Base-by-base conservation (phyloP, 2,888 invertebrate species). In the Ceratothoa steindachneri region DNA sequence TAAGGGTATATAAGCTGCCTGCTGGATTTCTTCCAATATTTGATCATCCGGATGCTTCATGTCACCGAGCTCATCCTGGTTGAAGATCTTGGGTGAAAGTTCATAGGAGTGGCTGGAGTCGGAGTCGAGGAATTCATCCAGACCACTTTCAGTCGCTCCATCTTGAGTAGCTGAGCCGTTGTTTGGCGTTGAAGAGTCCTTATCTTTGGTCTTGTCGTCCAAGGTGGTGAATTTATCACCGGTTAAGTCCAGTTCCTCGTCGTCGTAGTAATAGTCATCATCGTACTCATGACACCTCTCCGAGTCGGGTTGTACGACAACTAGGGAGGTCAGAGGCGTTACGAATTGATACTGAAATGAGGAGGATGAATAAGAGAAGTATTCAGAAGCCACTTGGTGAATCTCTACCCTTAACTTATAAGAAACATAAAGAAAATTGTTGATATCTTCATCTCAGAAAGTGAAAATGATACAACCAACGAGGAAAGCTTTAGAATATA, bases 251-350 rank as follows among this genome's bases (percentile, higher is more conserved):
- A 12, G 5, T 19, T 41, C 69, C 1, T 52, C 69, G n/a, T 72
- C 76, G 2, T 70, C 69, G 30, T 73, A 71, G 12, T 74, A 69
- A 3, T 78, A 70, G 19, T 78, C 75, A 31, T 79, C 76, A 53
- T 79, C 79, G 29, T 78, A 78, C 55, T 79, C 76, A 28, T 76
- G 73, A 52, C 79, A 79, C 53, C 76, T 71, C 64, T 79, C 79
- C 19, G 72, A 28, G 65, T 79, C 74, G 7, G 76, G 79, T 41
- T 79, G 79, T 24, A 79, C 71, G 19, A 79, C 79, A 24, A 79
- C 76, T 30, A 79, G 64, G 2, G 79, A 79, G 7, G 79, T 79
- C 27, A 76, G 52, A 4, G 79, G 79, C 2, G 79, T 79, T n/a
- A 79, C 79, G 60, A 79, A 79, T 19, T 79, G 75, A 41, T 79